These are phyloP conservation scores for Corvus cornix DNA, from an alignment of 2,113 vertebrate species.

Conservation along the genomic window DNA sequence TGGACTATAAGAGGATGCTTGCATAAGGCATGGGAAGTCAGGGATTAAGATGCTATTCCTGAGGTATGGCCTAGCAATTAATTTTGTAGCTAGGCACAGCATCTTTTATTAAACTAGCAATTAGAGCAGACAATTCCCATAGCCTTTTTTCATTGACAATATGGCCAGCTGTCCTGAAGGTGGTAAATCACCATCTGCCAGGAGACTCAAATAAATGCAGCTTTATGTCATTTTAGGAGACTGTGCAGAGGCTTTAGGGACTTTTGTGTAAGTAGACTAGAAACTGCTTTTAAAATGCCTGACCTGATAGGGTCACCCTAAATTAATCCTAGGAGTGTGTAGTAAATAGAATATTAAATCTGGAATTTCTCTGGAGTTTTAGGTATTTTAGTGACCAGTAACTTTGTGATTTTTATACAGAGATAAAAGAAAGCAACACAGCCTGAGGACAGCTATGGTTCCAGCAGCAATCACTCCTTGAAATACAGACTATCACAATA, in stretches of 20 bases:
- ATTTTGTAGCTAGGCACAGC: background rate
- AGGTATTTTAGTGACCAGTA: background rate
- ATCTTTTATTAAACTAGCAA: background rate
- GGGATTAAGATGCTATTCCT: constrained; percentile 26
- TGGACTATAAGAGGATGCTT: background rate
- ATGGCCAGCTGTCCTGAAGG: background rate
- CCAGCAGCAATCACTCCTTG: background rate
- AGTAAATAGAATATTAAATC: background rate
- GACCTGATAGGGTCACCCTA: background rate
- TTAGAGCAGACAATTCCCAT: background rate
- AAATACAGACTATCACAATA: background rate
- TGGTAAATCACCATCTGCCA: background rate
- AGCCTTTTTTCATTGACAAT: background rate
- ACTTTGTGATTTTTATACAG: background rate
- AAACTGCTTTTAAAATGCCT: background rate
- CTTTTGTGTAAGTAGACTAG: background rate
- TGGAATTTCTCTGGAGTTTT: background rate
- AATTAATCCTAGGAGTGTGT: background rate
- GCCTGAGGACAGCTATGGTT: background rate
- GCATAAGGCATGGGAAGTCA: background rate
- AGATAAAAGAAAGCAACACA: background rate
- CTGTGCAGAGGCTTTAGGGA: background rate
- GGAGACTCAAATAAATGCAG: background rate
- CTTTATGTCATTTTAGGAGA: background rate
- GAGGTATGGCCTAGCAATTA: background rate